Base-by-base conservation (phyloP, 2,797 vertebrate genomes). In the Protonibea diacanthus region DNA sequence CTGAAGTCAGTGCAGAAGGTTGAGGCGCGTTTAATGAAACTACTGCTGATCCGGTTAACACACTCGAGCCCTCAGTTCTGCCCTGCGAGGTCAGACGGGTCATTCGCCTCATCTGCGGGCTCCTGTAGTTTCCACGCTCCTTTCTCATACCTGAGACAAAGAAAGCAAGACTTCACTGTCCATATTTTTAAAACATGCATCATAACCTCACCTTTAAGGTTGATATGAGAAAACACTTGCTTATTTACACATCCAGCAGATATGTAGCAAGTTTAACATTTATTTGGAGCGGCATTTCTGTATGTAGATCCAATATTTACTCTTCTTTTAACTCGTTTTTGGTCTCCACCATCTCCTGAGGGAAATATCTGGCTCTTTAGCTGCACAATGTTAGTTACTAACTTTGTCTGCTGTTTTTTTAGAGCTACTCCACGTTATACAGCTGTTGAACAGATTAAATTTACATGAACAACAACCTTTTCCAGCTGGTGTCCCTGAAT, bases 111-210 rank as follows among this genome's bases (percentile, higher is more conserved):
- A 89, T 90, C 25, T 96, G 95, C 2, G 92, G 83, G 25, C 93
- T 87, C 2, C 94, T 94, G 81, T 94, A 96, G 65, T 88, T 96
- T 20, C 95, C 95, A 1, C 97, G 96, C 11, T 99, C 98, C 60
- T 98, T 94, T 2, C 98, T 93, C 14, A 98, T 96, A 27, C 97
- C 98, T 99, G 80, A 15, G 5, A 15, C 44, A 70, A 49, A 61
- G 18, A 51, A 48, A 58, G 33, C 12, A 48, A 21, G 15, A 45
- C 15, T 17, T 38, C 5, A 57, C 17, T 1, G 12, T 21, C 2
- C 0, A 38, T n/a, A 1, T 44, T 23, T 11, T 0, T 21, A 9
- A 53, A 42, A 71, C 6, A 21, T n/a, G 60, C 33, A 38, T 38
- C 33, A 9, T 9, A 9, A 8, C 33, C 0, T 38, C 33, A 38